Conservation (phyloP, 2,888 invertebrate species). For the Molorchus minor region DNA sequence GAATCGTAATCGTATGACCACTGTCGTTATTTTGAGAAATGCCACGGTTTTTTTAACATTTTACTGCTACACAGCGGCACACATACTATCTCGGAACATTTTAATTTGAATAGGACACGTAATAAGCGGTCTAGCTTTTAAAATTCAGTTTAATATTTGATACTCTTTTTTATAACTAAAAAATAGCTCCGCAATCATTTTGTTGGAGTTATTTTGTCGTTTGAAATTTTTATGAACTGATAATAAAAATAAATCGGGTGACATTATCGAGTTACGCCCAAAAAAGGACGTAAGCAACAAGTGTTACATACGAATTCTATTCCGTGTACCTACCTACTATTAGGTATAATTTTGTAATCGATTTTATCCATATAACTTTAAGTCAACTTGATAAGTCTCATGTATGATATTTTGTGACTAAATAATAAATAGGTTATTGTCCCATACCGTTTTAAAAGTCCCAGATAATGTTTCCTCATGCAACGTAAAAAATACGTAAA, state of each 20-base stretch:
- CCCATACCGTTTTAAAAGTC: conserved; percentile 1
- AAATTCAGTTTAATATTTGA: too few relatives aligned
- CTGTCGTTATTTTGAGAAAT: conserved; percentile 21
- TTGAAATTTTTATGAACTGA: too few relatives aligned
- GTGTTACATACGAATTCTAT: conserved; percentile 8
- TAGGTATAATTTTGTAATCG: conserved; percentile 6
- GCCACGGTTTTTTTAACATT: conserved; percentile 15
- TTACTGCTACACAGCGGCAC: conserved; percentile 2
- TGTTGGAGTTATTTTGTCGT: too few relatives aligned
- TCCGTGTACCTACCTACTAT: background rate
- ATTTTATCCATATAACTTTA: background rate
- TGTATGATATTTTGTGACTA: background rate
- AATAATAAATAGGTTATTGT: background rate
- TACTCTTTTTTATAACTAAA: too few relatives aligned
- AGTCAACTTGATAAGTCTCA: background rate
- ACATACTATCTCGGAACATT: too few relatives aligned
- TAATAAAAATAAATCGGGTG: conserved; percentile 9
- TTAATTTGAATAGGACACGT: too few relatives aligned
- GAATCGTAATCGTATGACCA: conserved; percentile 29
- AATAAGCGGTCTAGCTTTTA: too few relatives aligned
- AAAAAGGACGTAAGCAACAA: conserved; percentile 16
- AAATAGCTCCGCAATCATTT: too few relatives aligned
- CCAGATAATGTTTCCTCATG: background rate
- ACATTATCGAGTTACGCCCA: conserved; percentile 9
- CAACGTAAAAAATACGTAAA: background rate